Evolutionary conservation across 1,140 invertebrate genomes (phyloP), one percentile per base, ranked within the genome.

Genomic region (Trichonephila inaurata): DNA sequence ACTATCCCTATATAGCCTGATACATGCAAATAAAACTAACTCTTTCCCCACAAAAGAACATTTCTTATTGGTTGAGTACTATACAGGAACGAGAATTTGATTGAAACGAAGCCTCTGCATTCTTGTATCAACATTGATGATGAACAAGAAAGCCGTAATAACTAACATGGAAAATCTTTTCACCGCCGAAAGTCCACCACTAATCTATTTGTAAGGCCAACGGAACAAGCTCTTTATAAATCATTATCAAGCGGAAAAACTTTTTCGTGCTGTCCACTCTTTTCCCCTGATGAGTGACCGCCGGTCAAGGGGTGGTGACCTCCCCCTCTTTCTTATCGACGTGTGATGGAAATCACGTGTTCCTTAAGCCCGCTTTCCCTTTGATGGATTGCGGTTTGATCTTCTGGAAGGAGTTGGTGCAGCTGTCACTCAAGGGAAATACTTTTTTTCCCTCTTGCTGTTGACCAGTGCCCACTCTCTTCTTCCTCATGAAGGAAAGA

Each of bases 331-430:
- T 82, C 82, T 92, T 92, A 92, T 92, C 82, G 82, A 86, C 64
- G 82, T 92, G 91, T 92, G 86, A 92, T 92, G 91, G 91, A 92
- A 92, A 92, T 92, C 91, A 92, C 91, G 91, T 92, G 91, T 92
- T 58, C 82, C 33, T 58, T 86, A 64, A 83, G 60, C 19, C 24
- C 72, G 51, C n/a, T 51, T 33, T n/a, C 51, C 69, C 21, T 91
- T 66, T 92, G 91, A 92, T 92, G 91, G 91, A 92, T 92, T 28
- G 64, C 19, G 44, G 82, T 86, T 92, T 92, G 62, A 92, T 92
- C 91, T 92, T 92, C 66, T 92, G 61, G 82, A 83, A 61, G 16
- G n/a, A 58, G 12, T 69, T 86, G 18, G 40, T 40, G n/a, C 81
- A 58, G 40, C 61, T 92, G 82, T 86, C 82, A 86, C 62, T 92